Percentiles rank a stretch among this genome's conserved stretches.
Conservation (phyloP, 2,113 vertebrate species). For the Talpa occidentalis region DNA sequence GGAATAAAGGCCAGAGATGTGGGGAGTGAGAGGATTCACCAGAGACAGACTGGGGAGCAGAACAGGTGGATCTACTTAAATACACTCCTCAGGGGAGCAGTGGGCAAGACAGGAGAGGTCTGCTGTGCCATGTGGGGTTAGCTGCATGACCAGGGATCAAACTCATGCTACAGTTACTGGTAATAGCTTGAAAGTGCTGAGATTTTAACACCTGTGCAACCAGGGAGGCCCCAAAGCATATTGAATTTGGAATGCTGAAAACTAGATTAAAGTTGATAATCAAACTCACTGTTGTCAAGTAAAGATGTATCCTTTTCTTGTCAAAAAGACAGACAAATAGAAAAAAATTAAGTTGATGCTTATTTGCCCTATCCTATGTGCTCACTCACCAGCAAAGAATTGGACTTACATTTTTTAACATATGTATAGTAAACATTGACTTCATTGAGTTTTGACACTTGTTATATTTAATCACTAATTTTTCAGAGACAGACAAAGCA, state of each 20-base stretch:
- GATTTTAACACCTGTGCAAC: no score
- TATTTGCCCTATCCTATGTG: neutral
- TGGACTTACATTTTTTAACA: neutral
- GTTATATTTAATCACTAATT: constrained; percentile 24
- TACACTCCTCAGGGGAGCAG: no score
- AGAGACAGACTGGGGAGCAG: no score
- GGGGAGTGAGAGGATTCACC: no score
- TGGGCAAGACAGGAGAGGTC: no score
- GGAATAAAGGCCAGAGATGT: no score
- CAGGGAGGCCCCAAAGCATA: neutral
- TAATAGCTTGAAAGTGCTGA: no score
- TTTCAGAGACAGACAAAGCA: neutral
- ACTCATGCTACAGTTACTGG: no score
- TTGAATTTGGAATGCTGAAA: neutral
- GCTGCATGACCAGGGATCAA: no score
- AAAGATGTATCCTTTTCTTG: neutral
- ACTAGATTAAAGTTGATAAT: neutral
- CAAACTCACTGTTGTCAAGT: neutral
- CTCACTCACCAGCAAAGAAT: neutral
- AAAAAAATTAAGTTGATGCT: neutral
- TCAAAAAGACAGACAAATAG: neutral
- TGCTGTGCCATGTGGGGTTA: no score
- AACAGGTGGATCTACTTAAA: no score
- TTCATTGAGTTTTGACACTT: constrained; percentile 42
- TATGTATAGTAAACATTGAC: neutral